Percentiles rank a stretch among this genome's conserved stretches.
Conservation (phyloP, 2,797 vertebrate species). For the Dipus sagitta region DNA sequence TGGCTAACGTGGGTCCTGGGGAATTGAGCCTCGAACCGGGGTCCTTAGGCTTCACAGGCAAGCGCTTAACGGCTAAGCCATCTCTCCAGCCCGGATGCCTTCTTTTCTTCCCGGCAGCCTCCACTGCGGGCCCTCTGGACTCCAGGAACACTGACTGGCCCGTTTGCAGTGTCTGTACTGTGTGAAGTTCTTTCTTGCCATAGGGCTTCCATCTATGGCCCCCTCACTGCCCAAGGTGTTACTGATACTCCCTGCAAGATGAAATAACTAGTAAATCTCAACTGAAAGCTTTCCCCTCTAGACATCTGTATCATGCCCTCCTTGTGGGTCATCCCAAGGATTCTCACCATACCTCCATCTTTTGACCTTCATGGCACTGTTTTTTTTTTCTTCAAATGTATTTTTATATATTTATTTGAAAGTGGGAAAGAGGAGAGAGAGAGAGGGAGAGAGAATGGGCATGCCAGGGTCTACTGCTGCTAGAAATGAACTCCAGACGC, state of each 20-base stretch:
- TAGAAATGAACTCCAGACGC: too few species aligned
- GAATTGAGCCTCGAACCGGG: too few species aligned
- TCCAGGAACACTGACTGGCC: background rate
- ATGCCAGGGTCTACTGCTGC: too few species aligned
- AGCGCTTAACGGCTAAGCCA: too few species aligned
- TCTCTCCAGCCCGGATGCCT: too few species aligned
- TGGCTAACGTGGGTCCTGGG: too few species aligned
- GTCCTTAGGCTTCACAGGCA: too few species aligned
- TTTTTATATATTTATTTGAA: too few species aligned
- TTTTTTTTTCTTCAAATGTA: background rate
- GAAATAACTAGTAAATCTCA: background rate
- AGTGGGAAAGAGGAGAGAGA: too few species aligned
- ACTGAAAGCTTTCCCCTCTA: background rate
- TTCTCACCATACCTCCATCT: background rate
- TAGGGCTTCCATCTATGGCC: background rate
- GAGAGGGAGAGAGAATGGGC: too few species aligned
- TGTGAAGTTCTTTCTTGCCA: too few species aligned
- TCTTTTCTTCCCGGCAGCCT: background rate
- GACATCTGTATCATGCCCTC: background rate
- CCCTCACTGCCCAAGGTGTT: background rate
- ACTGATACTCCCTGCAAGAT: accelerated
- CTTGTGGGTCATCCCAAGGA: background rate
- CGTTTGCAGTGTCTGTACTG: background rate
- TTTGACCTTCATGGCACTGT: background rate
- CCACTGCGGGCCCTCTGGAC: background rate